phyloP scores from a whole-genome alignment of 2,113 vertebrate genomes.

The Asarcornis scutulata region DNA sequence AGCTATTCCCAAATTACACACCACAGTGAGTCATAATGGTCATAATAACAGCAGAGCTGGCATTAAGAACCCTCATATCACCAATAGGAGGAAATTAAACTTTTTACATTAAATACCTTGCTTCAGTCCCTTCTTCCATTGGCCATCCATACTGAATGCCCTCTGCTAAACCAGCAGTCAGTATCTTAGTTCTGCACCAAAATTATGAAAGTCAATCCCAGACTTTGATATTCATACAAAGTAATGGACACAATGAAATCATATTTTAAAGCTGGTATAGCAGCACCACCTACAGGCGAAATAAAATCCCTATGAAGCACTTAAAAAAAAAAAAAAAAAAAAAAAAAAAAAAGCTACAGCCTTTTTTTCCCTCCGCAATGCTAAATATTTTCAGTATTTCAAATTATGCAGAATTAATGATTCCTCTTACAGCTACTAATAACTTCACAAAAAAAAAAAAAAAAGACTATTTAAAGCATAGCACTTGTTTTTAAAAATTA shows the following conservation, averaged over 20 bases:
- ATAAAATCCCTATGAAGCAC: not conserved
- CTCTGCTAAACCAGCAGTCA: not conserved
- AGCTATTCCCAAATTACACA: not conserved
- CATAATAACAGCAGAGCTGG: not conserved
- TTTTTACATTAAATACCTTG: not conserved
- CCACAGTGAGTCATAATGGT: not conserved
- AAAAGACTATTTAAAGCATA: not conserved
- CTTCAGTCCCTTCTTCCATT: not conserved
- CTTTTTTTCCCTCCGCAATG: rapidly evolving
- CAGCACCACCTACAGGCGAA: slow-evolving; percentile 35
- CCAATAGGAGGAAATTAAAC: not conserved
- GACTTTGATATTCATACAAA: rapidly evolving
- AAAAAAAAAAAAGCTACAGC: not conserved
- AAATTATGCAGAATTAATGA: not conserved
- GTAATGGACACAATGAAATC: rapidly evolving
- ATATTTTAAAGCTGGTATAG: not conserved
- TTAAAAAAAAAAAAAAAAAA: not conserved
- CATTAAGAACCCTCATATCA: not conserved
- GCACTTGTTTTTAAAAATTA: not conserved
- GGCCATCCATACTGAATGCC: not conserved
- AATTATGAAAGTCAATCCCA: not conserved
- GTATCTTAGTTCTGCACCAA: not conserved
- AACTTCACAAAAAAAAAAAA: not conserved
- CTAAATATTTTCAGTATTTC: not conserved
- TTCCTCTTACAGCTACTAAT: not conserved